Percentiles rank a stretch among this genome's conserved stretches.
These are phyloP conservation scores for Chroicocephalus ridibundus DNA, from an alignment of 2,113 vertebrate species.

Conservation along the genomic window DNA sequence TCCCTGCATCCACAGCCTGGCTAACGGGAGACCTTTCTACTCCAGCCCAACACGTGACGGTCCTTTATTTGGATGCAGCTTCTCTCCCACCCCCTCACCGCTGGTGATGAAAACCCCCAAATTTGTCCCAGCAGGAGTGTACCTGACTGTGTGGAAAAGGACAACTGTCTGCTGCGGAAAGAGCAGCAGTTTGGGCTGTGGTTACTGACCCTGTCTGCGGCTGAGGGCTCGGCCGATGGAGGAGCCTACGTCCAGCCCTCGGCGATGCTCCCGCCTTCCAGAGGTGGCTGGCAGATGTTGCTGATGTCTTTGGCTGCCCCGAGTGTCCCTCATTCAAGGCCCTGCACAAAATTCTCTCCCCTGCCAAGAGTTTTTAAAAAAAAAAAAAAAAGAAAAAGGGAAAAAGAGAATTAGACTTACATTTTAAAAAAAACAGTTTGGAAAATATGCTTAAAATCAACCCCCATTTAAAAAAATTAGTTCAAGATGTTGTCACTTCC, in stretches of 20 bases:
- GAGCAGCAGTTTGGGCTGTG: background rate
- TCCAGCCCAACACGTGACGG: background rate
- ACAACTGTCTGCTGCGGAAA: background rate
- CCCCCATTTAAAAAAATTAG: slow-evolving; percentile 44
- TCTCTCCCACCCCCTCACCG: background rate
- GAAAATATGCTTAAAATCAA: slow-evolving; percentile 58
- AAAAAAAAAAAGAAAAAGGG: background rate
- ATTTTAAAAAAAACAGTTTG: background rate
- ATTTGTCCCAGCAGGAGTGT: background rate
- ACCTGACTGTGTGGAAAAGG: slow-evolving; percentile 29
- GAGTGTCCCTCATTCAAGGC: background rate
- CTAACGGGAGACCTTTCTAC: background rate
- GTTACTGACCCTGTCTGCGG: slow-evolving; percentile 22
- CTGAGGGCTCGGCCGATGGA: background rate
- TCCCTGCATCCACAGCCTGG: background rate
- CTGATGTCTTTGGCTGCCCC: slow-evolving; percentile 49
- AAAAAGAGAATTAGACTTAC: background rate
- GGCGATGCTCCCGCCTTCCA: background rate
- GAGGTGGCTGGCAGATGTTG: slow-evolving; percentile 21
- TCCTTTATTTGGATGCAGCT: background rate
- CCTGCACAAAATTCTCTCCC: background rate
- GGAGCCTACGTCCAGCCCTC: background rate
- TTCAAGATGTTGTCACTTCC: slow-evolving; percentile 66
- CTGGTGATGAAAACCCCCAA: background rate
- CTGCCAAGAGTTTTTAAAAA: background rate